Conservation (phyloP, 2,888 invertebrate genomes). For the Homarus gammarus region DNA sequence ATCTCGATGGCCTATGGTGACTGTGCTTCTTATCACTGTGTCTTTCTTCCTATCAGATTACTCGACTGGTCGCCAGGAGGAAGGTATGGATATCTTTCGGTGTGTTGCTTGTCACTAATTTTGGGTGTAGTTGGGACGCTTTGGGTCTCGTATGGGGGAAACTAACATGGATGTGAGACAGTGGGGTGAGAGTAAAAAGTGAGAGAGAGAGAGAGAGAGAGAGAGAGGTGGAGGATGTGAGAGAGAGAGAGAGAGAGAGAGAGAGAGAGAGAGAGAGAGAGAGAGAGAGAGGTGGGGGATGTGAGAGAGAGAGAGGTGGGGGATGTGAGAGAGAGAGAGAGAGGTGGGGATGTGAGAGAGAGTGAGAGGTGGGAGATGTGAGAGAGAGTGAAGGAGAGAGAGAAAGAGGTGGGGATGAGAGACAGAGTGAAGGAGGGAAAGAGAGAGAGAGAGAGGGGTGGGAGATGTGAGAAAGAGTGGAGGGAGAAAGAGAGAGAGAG, state of each 20-base stretch:
- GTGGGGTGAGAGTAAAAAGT: neutral
- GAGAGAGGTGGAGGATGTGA: neutral
- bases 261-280: neutral
- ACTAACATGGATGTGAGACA: neutral
- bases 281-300: neutral
- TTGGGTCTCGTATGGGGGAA: neutral
- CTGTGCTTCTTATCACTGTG: neutral
- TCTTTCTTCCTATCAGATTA: slow-evolving; percentile 15
- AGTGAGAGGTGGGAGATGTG: neutral
- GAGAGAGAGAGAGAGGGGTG: too few species aligned
- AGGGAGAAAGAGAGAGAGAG: neutral
- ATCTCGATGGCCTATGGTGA: neutral
- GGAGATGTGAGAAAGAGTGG: neutral
- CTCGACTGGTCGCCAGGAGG: neutral
- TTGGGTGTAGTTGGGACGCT: neutral
- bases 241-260: neutral
- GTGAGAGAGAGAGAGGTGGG: too few species aligned
- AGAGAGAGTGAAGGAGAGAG: neutral
- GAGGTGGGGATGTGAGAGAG: neutral
- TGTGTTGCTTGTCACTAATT: slow-evolving; percentile 14
- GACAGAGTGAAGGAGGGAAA: too few species aligned
- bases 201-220: neutral
- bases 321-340: too few species aligned
- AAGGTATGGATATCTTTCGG: neutral
- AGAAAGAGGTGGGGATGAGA: neutral